phyloP scores from a whole-genome alignment of 1,140 invertebrate genomes.

The Helicorthomorpha holstii region DNA sequence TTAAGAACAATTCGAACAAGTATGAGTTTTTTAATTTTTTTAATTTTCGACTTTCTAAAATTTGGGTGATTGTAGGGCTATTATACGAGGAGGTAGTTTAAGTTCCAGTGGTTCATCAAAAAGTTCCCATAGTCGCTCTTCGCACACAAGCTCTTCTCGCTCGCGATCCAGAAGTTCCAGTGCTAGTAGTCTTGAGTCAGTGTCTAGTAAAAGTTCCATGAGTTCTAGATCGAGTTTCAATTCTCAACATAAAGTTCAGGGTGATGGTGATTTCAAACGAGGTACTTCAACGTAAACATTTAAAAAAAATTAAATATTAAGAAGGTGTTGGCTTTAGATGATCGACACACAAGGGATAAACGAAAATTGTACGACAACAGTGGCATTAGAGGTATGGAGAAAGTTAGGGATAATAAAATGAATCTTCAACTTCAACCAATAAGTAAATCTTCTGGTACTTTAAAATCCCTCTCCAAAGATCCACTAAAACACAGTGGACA shows the following conservation, averaged over 20 bases:
- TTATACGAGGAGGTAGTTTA: background rate
- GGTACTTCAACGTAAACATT: too few relatives aligned
- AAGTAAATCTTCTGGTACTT: background rate
- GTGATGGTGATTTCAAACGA: background rate
- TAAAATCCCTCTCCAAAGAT: background rate
- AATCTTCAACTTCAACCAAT: background rate
- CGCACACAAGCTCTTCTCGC: background rate
- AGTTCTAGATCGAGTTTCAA: background rate
- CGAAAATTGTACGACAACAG: too few relatives aligned
- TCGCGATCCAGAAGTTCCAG: background rate
- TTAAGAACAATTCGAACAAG: too few relatives aligned
- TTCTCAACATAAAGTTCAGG: background rate
- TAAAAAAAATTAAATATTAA: too few relatives aligned
- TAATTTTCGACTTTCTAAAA: too few relatives aligned
- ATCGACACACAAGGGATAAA: too few relatives aligned
- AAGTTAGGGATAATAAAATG: too few relatives aligned
- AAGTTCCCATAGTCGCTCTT: background rate
- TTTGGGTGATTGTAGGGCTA: too few relatives aligned
- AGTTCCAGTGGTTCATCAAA: background rate
- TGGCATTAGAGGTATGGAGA: too few relatives aligned
- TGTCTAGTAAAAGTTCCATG: background rate
- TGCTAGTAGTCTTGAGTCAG: background rate
- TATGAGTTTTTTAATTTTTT: too few relatives aligned
- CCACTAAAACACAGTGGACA: conserved; percentile 23
- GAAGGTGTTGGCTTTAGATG: too few relatives aligned